Evolutionary conservation across 2,797 vertebrate species (phyloP), one percentile per base, ranked within the genome.

Genomic region (Neosilurus mollespiculum): DNA sequence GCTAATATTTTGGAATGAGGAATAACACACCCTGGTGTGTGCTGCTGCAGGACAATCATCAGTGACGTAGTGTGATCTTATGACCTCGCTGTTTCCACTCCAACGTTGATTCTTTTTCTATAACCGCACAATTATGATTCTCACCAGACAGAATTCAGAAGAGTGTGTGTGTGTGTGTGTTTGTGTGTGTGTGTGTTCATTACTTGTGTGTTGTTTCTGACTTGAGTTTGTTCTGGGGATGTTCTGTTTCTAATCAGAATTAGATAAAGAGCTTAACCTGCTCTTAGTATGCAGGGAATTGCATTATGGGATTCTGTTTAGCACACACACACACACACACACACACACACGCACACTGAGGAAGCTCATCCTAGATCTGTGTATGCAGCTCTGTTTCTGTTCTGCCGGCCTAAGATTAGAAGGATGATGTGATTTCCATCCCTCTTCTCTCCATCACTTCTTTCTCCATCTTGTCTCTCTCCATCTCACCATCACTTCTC

Each of bases 231-330:
- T 82, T 84, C 64, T 73, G 56, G 34, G 65, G 37, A 49, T 70
- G 72, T 78, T 15, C 79, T 12, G 61, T 58, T 73, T 49, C 73
- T 81, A 78, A 84, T 78, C 59, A 84, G 58, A 24, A 65, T 78
- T 73, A 81, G 67, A 78, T 59, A 83, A 78, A 70, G 62, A 53
- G 73, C 49, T 78, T 53, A 71, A 43, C 11, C 73, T 83, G 7
- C 82, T 61, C 49, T 83, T 53, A 53, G 71, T 78, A 37, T 71
- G 43, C 58, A 43, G 59, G 37, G 67, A 54, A 70, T 81, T 85
- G 22, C 30, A 78, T 82, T 65, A 84, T 22, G 61, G 34, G 43
- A 24, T 34, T 82, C 61, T 82, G 51, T 76, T 69, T 51, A 61
- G 69, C 20, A 9, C 8, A 65, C 81, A 83, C 49, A 59, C 64